These are phyloP conservation scores for Augiades crinisus DNA, from an alignment of 2,888 invertebrate species.

Conservation along the genomic window DNA sequence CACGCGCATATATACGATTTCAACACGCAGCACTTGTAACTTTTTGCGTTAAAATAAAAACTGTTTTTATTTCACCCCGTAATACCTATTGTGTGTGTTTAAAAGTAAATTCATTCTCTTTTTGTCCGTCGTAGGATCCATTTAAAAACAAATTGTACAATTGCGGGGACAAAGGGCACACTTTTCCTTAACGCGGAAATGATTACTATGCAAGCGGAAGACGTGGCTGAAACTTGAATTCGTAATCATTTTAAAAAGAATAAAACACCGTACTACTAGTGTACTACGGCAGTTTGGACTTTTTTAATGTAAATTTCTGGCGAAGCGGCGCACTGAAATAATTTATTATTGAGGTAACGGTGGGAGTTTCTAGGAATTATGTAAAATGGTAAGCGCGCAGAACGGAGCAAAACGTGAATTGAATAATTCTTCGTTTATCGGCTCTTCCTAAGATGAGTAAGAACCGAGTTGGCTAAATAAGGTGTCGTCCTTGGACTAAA, in stretches of 20 bases:
- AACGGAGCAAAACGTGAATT: not conserved
- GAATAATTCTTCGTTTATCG: not conserved
- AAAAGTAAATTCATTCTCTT: not conserved
- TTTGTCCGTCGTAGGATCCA: not conserved
- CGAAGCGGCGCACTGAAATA: constrained; percentile 3
- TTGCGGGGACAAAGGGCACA: constrained; percentile 1
- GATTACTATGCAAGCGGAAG: constrained; percentile 16
- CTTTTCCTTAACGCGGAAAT: constrained; percentile 12
- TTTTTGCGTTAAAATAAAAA: not conserved
- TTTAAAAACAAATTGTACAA: not conserved
- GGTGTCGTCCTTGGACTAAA: too few relatives aligned
- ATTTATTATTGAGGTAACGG: constrained; percentile 8
- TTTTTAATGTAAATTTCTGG: constrained; percentile 21
- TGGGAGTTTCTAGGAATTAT: constrained; percentile 13
- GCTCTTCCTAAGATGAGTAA: too few relatives aligned
- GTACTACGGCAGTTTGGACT: constrained; percentile 5
- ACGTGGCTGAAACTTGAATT: constrained; percentile 6
- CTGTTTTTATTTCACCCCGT: not conserved
- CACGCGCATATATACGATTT: not conserved
- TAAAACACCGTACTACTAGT: constrained; percentile 15
- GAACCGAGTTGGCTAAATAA: too few relatives aligned
- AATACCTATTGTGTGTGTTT: not conserved
- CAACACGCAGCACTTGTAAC: not conserved
- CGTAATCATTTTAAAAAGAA: constrained; percentile 13
- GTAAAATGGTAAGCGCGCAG: constrained; percentile 1